Evolutionary conservation across 2,113 vertebrate species (phyloP), one percentile per base, ranked within the genome.

Genomic region (Oncorhynchus clarkii): DNA sequence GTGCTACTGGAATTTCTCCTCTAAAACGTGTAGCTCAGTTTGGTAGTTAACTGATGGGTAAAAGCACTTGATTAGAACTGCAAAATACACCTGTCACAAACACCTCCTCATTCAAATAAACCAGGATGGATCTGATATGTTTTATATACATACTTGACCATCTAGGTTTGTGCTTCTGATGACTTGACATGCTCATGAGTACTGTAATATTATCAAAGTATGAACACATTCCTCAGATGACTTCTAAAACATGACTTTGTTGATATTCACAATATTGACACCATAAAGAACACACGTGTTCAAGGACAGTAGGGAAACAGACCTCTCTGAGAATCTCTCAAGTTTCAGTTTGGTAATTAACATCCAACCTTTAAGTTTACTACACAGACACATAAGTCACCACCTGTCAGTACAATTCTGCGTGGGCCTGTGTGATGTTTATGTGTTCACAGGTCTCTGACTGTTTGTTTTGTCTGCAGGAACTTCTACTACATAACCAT

Each of bases 401-500:
- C 87, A 89, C 89, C 86, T 90, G 88, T 88, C 86, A 86, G 78
- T 70, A 70, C 84, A 72, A n/a, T n/a, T n/a, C n/a, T n/a, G 29
- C 77, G 67, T 49, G 67, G 31, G 76, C 78, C 84, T 79, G 77
- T 77, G 82, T 75, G 67, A 82, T 82, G 77, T 73, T 62, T 78
- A 86, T 78, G 79, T 64, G 71, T 80, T 85, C 80, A 84, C 85
- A 74, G 77, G 75, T 85, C 26, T 84, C 83, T 90, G 72, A 87
- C 79, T 87, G 84, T 88, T 87, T 91, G 64, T 90, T 27, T 91
- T 87, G 92, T 71, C 95, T 96, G 83, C 93, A 99, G 97, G 94
- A 99, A 99, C 91, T 99, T 98, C 94, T 99, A 98, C 89, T 99
- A 99, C 92, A 99, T 99, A 92, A 99, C 97, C 11, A 98, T 99